Evolutionary conservation across 2,888 invertebrate species (phyloP), one percentile per base, ranked within the genome.

Genomic region (Diachrysia chrysitis): DNA sequence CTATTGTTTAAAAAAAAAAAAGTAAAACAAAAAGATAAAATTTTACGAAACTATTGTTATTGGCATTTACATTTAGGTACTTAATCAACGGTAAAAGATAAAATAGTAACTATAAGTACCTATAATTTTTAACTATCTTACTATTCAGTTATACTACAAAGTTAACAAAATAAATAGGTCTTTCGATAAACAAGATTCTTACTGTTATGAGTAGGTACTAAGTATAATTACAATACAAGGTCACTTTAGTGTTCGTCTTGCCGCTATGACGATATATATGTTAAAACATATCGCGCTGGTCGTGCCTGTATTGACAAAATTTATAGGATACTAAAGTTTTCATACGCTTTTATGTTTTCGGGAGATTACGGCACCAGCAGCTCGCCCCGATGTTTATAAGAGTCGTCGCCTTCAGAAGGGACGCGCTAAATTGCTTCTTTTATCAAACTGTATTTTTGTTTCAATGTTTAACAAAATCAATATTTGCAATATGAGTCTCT

Each of bases 311-410:
- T 92, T 90, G 90, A 86, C 83, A 88, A 89, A 91, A 92, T 92
- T 92, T 92, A 93, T 88, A 90, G 88, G 87, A 87, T 85, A 92
- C 89, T 93, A 92, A 92, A 92, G 84, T 90, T 92, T 93, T 92
- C 90, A 91, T 91, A 90, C 87, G 86, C 89, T 88, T 91, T 91
- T 90, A 92, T 90, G 90, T 89, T 90, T 92, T 87, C 82, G 85
- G 86, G 85, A 92, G 91, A 93, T 92, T 92, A 90, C 89, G 87
- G 83, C 83, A 81, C 83, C 84, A 86, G 83, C 90, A 86, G 87
- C 87, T 88, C 86, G 82, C 84, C 80, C 83, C 85, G 86, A 87
- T 87, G 87, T 89, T 90, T 89, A 89, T 88, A 90, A 89, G 87
- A 87, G 87, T 82, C 87, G 84, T 85, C 79, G 80, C 83, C 82